Evolutionary conservation across 64 coral and sea anemone genomes (phyloP).

Genomic region (Anthopleura sola): DNA sequence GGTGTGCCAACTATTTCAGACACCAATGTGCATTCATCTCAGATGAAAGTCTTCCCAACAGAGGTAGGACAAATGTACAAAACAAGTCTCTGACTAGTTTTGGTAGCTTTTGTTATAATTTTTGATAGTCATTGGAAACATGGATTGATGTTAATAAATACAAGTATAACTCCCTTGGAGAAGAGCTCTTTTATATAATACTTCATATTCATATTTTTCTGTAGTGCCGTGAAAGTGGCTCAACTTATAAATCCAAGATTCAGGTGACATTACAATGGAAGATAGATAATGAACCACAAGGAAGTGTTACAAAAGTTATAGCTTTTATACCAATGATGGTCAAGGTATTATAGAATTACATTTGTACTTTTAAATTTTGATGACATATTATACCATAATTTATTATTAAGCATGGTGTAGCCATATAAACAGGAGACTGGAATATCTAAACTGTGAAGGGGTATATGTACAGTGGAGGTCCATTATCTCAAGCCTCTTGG

Average conservation of each 20-base stretch:
- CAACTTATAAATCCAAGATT: conserved; percentile 90
- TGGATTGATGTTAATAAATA: no score
- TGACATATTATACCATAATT: no score
- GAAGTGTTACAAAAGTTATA: conserved; percentile 91
- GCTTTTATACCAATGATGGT: conserved; percentile 89
- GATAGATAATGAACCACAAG: conserved; percentile 76
- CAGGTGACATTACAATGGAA: conserved; percentile 95
- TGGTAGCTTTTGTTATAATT: no score
- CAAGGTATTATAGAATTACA: conserved; percentile 54
- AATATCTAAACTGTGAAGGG: no score
- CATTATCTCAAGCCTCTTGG: no score
- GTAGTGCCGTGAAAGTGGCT: conserved; percentile 79
- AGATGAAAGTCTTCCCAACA: conserved; percentile 84
- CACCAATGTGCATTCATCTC: conserved; percentile 79
- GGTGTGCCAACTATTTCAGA: conserved; percentile 79
- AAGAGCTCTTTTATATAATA: background rate
- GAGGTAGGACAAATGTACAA: conserved; percentile 55
- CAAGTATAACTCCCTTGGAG: no score
- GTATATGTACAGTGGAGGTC: no score
- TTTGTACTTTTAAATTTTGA: background rate
- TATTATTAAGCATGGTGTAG: no score
- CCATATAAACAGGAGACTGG: no score
- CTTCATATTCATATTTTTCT: conserved; percentile 30
- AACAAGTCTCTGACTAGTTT: background rate
- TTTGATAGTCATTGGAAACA: no score